Conservation (phyloP, 2,888 invertebrate species). For the Dinocampus coccinellae region DNA sequence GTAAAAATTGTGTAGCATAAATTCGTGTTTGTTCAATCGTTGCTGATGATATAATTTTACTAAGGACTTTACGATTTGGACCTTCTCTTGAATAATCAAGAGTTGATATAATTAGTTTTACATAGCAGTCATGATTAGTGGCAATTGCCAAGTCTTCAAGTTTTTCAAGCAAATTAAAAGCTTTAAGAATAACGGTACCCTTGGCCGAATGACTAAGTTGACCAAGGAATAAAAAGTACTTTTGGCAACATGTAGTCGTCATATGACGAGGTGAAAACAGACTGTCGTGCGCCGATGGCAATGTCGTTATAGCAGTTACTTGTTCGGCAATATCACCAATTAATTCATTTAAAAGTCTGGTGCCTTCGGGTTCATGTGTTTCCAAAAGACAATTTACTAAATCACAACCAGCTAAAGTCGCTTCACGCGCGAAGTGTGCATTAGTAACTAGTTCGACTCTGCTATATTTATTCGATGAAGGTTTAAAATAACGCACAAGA, state of each 20-base stretch:
- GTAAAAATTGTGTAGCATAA: constrained; percentile 93
- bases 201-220: constrained; percentile 81
- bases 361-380: constrained; percentile 79
- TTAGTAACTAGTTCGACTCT: constrained; percentile 81
- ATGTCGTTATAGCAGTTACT: constrained; percentile 79
- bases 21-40: constrained; percentile 75
- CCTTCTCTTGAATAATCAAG: constrained; percentile 88
- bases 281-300: constrained; percentile 86
- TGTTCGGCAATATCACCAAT: constrained; percentile 85
- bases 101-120: constrained; percentile 92
- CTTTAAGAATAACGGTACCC: constrained; percentile 80
- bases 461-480: constrained; percentile 89
- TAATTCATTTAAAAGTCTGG: constrained; percentile 81
- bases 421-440: constrained; percentile 71
- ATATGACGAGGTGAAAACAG: constrained; percentile 90
- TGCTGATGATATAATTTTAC: constrained; percentile 71
- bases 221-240: constrained; percentile 94
- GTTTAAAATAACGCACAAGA: constrained; percentile 87
- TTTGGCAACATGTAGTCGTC: constrained; percentile 90
- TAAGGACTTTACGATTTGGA: constrained; percentile 77
- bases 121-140: constrained; percentile 91
- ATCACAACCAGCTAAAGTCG: constrained; percentile 79
- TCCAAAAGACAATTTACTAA: constrained; percentile 81
- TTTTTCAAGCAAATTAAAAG: constrained; percentile 61
- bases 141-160: constrained; percentile 84